These are phyloP conservation scores for Agonopterix alstromeriana DNA, from an alignment of 2,888 invertebrate genomes.

Conservation along the genomic window DNA sequence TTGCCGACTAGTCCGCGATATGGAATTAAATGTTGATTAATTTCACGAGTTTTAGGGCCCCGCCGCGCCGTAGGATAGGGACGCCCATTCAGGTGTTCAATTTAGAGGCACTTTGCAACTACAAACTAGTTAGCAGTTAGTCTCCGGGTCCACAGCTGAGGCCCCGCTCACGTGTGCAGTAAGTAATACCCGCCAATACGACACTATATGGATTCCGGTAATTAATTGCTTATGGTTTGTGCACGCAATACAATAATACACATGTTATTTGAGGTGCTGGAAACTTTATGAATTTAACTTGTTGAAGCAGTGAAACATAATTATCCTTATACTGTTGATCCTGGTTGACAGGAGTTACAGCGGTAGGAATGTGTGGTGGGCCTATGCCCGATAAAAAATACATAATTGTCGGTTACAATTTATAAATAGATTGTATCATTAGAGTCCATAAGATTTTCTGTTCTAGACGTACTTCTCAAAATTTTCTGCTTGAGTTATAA, in stretches of 20 bases:
- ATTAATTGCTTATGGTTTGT: slow-evolving; percentile 10
- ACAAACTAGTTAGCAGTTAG: slow-evolving; percentile 57
- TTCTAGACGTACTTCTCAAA: no score
- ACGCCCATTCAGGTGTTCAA: slow-evolving; percentile 54
- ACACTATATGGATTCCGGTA: slow-evolving; percentile 24
- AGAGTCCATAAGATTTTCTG: no score
- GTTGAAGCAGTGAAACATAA: no score
- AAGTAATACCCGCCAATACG: slow-evolving; percentile 29
- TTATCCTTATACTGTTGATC: no score
- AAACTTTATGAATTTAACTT: not conserved
- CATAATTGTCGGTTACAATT: no score
- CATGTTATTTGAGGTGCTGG: not conserved
- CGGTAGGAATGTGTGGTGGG: no score
- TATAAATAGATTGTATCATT: no score
- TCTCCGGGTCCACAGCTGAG: slow-evolving; percentile 36
- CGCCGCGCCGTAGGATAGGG: slow-evolving; percentile 25
- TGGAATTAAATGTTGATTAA: slow-evolving; percentile 73
- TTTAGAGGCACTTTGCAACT: slow-evolving; percentile 57
- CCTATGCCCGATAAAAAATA: no score
- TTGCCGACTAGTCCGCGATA: slow-evolving; percentile 35
- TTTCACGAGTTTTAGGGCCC: slow-evolving; percentile 53
- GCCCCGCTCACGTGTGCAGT: slow-evolving; percentile 20
- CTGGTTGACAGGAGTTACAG: no score
- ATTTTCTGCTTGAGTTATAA: no score
- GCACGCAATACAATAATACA: not conserved